Percentiles rank a stretch among this genome's conserved stretches.
Evolutionary conservation across 2,797 vertebrate species (phyloP).

Genomic region (Stomatorhinus walkeri): DNA sequence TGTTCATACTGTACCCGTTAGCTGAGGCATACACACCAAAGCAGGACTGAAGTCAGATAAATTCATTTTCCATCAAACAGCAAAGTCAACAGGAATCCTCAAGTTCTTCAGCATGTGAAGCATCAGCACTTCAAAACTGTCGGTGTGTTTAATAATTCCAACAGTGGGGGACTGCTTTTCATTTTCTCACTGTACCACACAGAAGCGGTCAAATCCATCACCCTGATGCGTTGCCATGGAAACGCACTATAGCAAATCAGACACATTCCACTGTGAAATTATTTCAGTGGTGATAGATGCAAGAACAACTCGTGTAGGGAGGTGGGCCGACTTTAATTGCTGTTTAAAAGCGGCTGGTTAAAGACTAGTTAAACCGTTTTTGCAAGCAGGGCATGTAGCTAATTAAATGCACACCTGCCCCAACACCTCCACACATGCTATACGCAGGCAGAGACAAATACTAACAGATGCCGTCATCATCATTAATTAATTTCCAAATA

Average conservation of each 20-base stretch:
- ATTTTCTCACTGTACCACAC: conserved; percentile 22
- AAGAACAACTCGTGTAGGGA: conserved; percentile 18
- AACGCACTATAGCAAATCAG: conserved; percentile 36
- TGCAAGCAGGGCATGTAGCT: not conserved
- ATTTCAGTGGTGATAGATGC: conserved; percentile 24
- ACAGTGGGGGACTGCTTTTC: conserved; percentile 23
- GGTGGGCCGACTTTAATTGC: not conserved
- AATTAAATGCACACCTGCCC: not conserved
- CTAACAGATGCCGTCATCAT: not conserved
- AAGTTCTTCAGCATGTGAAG: conserved; percentile 6
- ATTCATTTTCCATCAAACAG: conserved; percentile 5
- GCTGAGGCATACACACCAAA: not conserved
- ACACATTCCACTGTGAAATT: conserved; percentile 20
- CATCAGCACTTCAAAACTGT: conserved; percentile 20
- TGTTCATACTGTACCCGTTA: not conserved
- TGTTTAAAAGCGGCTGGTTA: not conserved
- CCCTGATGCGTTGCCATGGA: conserved; percentile 36
- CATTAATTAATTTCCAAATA: not conserved
- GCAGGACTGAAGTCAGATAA: not conserved
- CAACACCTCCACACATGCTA: not conserved
- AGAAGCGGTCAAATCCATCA: conserved; percentile 30
- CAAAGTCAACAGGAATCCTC: conserved; percentile 18
- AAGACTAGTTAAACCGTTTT: not conserved
- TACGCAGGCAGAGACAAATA: not conserved
- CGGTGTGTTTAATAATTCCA: conserved; percentile 20